Conservation (phyloP, 2,888 invertebrate genomes). For the Mimas tiliae region DNA sequence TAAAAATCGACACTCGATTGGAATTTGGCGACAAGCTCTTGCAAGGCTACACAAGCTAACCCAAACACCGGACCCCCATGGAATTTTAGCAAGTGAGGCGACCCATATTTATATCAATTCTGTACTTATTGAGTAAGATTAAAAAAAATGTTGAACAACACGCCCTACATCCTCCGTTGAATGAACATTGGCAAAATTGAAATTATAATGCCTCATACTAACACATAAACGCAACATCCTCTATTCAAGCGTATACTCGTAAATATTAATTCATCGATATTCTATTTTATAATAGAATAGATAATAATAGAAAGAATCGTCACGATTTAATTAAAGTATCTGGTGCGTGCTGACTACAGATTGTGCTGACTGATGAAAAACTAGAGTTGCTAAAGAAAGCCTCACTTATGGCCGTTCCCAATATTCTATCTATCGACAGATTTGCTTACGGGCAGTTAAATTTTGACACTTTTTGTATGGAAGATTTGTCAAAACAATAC, state of each 20-base stretch:
- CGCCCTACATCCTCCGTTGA: not conserved
- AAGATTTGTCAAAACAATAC: too few species aligned
- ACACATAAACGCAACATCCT: slow-evolving; percentile 16
- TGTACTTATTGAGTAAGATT: too few species aligned
- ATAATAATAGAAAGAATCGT: too few species aligned
- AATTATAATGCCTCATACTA: not conserved
- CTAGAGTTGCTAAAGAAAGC: not conserved
- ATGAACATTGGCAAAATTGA: slow-evolving; percentile 7
- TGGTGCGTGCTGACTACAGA: not conserved
- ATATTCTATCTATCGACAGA: too few species aligned
- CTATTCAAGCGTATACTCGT: not conserved
- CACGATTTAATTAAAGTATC: not conserved
- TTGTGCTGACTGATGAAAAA: not conserved
- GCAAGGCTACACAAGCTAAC: too few species aligned
- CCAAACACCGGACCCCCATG: too few species aligned
- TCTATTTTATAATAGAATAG: not conserved
- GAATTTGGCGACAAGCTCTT: too few species aligned
- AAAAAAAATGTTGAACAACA: not conserved
- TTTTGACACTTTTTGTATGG: too few species aligned
- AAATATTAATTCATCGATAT: not conserved
- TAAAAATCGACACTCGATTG: not conserved
- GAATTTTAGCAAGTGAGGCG: too few species aligned
- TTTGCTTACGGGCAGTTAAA: too few species aligned
- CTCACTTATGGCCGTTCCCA: too few species aligned
- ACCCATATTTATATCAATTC: too few species aligned